Percentiles rank a stretch among this genome's conserved stretches.
These are phyloP conservation scores for Oncorhynchus clarkii DNA, from an alignment of 2,113 vertebrate species.

Conservation along the genomic window DNA sequence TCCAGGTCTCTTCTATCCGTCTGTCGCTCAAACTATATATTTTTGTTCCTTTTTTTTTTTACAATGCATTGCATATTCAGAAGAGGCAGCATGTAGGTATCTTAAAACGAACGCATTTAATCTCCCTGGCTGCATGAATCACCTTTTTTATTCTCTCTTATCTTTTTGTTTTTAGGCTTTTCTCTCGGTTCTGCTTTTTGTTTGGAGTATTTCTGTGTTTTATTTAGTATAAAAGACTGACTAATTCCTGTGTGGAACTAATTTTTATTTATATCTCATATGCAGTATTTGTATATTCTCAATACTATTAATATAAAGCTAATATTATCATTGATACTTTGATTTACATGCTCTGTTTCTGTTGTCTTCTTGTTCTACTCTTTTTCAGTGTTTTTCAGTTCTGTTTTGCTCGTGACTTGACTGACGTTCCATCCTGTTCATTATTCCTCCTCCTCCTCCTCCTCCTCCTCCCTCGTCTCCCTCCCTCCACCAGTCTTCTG, in stretches of 20 bases:
- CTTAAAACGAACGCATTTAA: conserved; percentile 41
- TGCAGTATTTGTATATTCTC: conserved; percentile 33
- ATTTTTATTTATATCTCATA: conserved; percentile 7
- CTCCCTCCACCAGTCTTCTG: conserved; percentile 20
- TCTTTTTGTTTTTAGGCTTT: neutral
- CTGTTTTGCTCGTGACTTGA: conserved; percentile 13
- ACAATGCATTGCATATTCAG: conserved; percentile 68
- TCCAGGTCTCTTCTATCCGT: conserved; percentile 27
- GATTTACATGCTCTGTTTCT: conserved; percentile 10
- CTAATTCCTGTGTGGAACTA: conserved; percentile 5
- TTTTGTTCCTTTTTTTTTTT: conserved; percentile 63
- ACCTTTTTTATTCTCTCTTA: conserved; percentile 41
- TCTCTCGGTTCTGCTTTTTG: neutral
- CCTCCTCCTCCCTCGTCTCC: neutral
- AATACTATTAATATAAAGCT: conserved; percentile 18
- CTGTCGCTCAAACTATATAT: conserved; percentile 72
- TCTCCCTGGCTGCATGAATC: conserved; percentile 71
- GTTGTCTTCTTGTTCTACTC: conserved; percentile 14
- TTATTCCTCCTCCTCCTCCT: conserved; percentile 4
- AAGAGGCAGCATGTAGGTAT: conserved; percentile 71
- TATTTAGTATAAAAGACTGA: neutral
- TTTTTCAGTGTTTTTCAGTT: conserved; percentile 13
- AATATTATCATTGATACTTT: neutral
- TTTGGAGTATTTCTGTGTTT: conserved; percentile 1
- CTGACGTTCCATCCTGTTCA: conserved; percentile 37